phyloP scores from a whole-genome alignment of 2,113 vertebrate genomes.

The Serinus canaria region DNA sequence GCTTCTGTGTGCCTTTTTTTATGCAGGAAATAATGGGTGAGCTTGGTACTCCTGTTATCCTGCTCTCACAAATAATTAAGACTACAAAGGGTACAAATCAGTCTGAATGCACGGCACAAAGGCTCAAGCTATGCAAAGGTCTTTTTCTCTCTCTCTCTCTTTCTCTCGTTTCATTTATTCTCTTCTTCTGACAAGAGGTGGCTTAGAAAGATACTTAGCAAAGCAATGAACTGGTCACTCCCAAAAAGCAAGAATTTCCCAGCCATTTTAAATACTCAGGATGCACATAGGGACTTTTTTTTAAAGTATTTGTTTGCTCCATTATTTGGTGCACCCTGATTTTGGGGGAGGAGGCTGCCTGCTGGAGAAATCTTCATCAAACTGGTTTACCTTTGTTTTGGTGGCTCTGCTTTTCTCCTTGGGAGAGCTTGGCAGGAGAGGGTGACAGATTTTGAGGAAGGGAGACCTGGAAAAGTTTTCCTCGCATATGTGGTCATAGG shows the following conservation, averaged over 20 bases:
- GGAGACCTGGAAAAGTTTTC: not conserved
- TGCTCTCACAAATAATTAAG: slow-evolving; percentile 99
- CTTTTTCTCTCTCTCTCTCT: slow-evolving; percentile 75
- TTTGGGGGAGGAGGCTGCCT: not conserved
- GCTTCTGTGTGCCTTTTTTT: slow-evolving; percentile 99
- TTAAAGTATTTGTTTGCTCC: not conserved
- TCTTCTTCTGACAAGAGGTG: slow-evolving; percentile 75
- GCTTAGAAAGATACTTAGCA: slow-evolving; percentile 73
- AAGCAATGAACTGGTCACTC: slow-evolving; percentile 57
- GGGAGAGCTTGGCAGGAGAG: not conserved
- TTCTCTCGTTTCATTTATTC: slow-evolving; percentile 72
- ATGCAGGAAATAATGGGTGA: slow-evolving; percentile 99
- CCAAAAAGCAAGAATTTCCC: slow-evolving; percentile 60
- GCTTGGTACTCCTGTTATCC: slow-evolving; percentile 99
- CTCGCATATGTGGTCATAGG: not conserved
- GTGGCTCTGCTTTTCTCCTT: not conserved
- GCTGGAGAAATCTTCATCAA: not conserved
- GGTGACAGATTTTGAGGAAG: not conserved
- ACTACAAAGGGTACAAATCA: slow-evolving; percentile 99
- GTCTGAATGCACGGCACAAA: slow-evolving; percentile 97
- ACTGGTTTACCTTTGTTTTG: not conserved
- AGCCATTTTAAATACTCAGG: slow-evolving; percentile 5
- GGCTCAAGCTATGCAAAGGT: slow-evolving; percentile 83
- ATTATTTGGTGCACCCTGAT: not conserved
- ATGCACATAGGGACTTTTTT: not conserved